A percentile compares a stretch with the other conserved stretches of the same genome.
Conservation (phyloP, 1,140 invertebrate genomes). For the Lycorma delicatula region DNA sequence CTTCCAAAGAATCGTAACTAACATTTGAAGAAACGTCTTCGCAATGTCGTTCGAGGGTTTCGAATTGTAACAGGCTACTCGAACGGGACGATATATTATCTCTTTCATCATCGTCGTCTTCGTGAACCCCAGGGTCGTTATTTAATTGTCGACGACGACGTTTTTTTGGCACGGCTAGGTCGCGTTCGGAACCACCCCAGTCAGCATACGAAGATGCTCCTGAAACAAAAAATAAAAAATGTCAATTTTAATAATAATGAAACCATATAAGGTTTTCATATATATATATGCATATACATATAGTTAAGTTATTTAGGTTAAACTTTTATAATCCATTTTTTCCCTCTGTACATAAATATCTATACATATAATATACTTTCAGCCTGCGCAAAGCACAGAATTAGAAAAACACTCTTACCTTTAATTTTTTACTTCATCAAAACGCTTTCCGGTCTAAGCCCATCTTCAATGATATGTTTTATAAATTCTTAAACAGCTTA, state of each 20-base stretch:
- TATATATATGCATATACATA: too few relatives aligned
- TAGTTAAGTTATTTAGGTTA: too few relatives aligned
- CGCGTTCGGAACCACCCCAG: conserved; percentile 60
- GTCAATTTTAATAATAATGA: background rate
- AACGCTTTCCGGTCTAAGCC: too few relatives aligned
- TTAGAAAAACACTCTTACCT: too few relatives aligned
- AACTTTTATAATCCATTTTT: too few relatives aligned
- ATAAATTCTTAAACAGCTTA: too few relatives aligned
- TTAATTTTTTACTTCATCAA: too few relatives aligned
- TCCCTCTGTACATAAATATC: too few relatives aligned
- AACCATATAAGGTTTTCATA: too few relatives aligned
- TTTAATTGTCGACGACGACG: conserved; percentile 45
- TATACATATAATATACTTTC: too few relatives aligned
- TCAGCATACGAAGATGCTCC: conserved; percentile 5
- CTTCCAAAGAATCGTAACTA: conserved; percentile 48
- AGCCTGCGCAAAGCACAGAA: too few relatives aligned
- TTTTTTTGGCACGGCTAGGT: conserved; percentile 69
- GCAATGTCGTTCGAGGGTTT: conserved; percentile 61
- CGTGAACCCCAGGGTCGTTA: conserved; percentile 38
- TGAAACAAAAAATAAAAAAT: conserved; percentile 16
- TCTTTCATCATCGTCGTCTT: conserved; percentile 39
- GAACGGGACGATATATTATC: conserved; percentile 47
- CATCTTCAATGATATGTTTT: too few relatives aligned
- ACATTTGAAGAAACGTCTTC: conserved; percentile 39
- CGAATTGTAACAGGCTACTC: conserved; percentile 70